Base-by-base conservation (phyloP, 2,797 vertebrate species). In the Artibeus jamaicensis region DNA sequence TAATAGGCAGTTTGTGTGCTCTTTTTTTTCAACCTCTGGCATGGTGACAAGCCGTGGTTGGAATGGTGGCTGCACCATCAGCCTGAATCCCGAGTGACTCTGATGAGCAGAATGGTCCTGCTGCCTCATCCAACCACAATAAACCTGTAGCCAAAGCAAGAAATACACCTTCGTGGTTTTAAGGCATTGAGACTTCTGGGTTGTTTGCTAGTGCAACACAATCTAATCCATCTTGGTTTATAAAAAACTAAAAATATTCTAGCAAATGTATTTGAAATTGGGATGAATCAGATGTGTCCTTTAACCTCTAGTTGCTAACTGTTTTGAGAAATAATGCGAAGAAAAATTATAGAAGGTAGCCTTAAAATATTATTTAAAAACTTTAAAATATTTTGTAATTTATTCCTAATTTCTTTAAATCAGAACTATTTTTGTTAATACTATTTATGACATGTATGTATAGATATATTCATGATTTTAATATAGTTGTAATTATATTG, bases 301-400 rank as follows among this genome's bases (percentile, higher is more conserved):
- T 93, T 81, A 46, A 83, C 59, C 29, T 95, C 8, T 57, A 91
- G 39, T 48, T 71, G 70, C 44, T 93, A 29, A 86, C 15, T 14
- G 57, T 83, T 83, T 94, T 91, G 12, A 84, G 71, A 94, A 89
- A 87, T 37, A n/a, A 94, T 53, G 21, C 65, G 57, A 76, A 81
- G 74, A 91, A 97, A 95, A 89, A 16, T 83, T 79, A 74, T 65
- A 91, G 26, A 89, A 70, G 55, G 24, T 19, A 83, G 92, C 5
- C 32, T 37, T 94, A 71, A 95, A 88, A 83, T 90, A 78, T 86
- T 70, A 90, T 67, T 86, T 53, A 44, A 92, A 91, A 95, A 91
- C 16, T 83, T 26, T 46, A 67, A 74, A 74, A 22, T 94, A 50
- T 37, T 78, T 94, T 65, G 18, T n/a, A 82, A 73, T 92, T 95